Evolutionary conservation across 2,113 vertebrate genomes (phyloP).

Genomic region (Spea multiplicata): DNA sequence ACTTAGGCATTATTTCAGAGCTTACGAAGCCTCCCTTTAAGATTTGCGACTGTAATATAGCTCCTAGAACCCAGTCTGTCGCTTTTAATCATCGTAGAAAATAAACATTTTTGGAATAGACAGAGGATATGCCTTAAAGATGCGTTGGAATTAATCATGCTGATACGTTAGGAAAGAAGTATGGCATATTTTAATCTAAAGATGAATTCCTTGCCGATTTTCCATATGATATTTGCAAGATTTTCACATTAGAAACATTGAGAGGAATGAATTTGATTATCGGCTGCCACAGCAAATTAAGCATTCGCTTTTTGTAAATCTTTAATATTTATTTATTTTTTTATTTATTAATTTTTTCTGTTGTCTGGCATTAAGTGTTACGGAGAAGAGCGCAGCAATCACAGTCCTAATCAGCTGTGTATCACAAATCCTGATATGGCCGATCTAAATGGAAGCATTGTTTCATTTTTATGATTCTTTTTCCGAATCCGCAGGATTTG

Average conservation of each 20-base stretch:
- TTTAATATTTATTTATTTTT: neutral
- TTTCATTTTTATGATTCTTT: neutral
- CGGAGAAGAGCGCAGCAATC: neutral
- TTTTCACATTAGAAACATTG: conserved; percentile 22
- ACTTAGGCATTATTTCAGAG: too few relatives aligned
- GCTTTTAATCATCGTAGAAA: conserved; percentile 48
- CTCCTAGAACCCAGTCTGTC: conserved; percentile 62
- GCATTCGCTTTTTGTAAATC: conserved; percentile 13
- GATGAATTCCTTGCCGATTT: conserved; percentile 12
- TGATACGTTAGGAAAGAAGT: neutral
- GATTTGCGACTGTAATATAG: conserved; percentile 25
- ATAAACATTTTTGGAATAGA: conserved; percentile 31
- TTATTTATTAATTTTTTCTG: neutral
- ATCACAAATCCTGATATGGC: neutral
- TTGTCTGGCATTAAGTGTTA: conserved; percentile 8
- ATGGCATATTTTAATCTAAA: accelerated
- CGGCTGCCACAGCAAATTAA: conserved; percentile 14
- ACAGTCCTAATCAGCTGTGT: conserved; percentile 2
- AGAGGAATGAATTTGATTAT: conserved; percentile 26
- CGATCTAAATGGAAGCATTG: neutral
- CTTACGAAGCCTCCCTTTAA: neutral
- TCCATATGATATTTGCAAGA: conserved; percentile 28
- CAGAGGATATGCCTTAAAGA: conserved; percentile 12
- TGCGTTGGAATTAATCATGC: conserved; percentile 40
- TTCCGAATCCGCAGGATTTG: neutral